Evolutionary conservation across 1,140 invertebrate species (phyloP).

Genomic region (Papilio dardanus): DNA sequence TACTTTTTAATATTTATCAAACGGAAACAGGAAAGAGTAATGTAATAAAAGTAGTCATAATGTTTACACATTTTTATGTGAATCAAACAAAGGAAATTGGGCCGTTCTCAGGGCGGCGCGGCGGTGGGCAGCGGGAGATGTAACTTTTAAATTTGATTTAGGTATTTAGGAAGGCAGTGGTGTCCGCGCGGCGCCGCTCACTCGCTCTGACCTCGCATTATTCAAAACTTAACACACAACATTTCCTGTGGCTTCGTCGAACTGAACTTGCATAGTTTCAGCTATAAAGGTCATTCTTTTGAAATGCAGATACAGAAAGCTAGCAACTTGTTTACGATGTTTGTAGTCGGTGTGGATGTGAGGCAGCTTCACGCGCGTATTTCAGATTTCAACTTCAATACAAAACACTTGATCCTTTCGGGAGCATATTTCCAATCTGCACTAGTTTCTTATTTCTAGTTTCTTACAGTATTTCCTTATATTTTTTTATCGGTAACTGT

Average conservation of each 20-base stretch:
- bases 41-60: background rate
- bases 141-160: constrained; percentile 44
- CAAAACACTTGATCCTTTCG: background rate
- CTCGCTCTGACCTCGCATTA: constrained; percentile 29
- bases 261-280: background rate
- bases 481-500: background rate
- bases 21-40: background rate
- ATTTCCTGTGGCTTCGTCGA: too few species aligned
- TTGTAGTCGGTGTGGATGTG: background rate
- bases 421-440: background rate
- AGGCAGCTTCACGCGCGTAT: background rate
- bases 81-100: background rate
- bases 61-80: background rate
- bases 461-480: background rate
- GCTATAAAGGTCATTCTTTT: background rate
- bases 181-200: background rate
- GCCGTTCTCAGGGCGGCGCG: background rate
- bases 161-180: constrained; percentile 36
- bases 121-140: constrained; percentile 8
- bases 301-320: background rate
- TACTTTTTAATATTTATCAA: background rate
- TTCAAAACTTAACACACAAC: constrained; percentile 26
- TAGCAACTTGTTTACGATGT: background rate
- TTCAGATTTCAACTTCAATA: background rate
- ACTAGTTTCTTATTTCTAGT: background rate